Percentiles rank a stretch among this genome's conserved stretches.
These are phyloP conservation scores for Macquaria ambigua DNA, from an alignment of 2,113 vertebrate species.

Conservation along the genomic window DNA sequence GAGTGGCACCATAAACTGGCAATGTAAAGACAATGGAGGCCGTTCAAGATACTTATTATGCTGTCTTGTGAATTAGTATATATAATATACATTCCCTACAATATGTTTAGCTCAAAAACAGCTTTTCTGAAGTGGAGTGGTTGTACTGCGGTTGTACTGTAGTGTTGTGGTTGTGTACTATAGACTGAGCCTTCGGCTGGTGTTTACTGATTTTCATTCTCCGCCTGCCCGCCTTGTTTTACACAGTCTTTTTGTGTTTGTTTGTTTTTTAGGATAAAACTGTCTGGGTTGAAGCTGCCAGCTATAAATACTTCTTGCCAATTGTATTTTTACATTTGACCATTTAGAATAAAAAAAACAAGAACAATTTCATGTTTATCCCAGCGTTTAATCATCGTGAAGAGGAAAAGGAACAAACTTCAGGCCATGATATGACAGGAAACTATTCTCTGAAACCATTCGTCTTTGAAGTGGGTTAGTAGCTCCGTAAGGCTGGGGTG, in stretches of 20 bases:
- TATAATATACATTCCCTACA: slow-evolving; percentile 1
- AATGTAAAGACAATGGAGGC: slow-evolving; percentile 9
- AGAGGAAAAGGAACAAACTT: neutral
- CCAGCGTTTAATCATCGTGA: slow-evolving; percentile 5
- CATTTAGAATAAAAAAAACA: neutral
- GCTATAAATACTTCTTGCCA: neutral
- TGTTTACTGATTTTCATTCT: slow-evolving; percentile 14
- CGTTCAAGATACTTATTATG: slow-evolving; percentile 4
- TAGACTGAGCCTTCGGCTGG: neutral
- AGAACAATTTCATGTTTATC: neutral
- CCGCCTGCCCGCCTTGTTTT: neutral
- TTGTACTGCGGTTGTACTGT: neutral
- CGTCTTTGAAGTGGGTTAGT: slow-evolving; percentile 38
- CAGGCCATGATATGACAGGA: neutral
- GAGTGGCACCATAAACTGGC: neutral
- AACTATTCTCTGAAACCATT: slow-evolving; percentile 17
- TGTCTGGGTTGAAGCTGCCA: slow-evolving; percentile 1
- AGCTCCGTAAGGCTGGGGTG: neutral
- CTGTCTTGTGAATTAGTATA: neutral
- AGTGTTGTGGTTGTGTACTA: neutral
- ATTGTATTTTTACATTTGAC: slow-evolving; percentile 12
- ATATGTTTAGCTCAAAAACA: slow-evolving; percentile 6
- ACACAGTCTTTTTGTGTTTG: neutral
- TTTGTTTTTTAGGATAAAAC: neutral
- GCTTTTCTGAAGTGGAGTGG: neutral